Percentiles rank a stretch among this genome's conserved stretches.
Evolutionary conservation across 1,140 invertebrate species (phyloP).

Genomic region (Listronotus bonariensis): DNA sequence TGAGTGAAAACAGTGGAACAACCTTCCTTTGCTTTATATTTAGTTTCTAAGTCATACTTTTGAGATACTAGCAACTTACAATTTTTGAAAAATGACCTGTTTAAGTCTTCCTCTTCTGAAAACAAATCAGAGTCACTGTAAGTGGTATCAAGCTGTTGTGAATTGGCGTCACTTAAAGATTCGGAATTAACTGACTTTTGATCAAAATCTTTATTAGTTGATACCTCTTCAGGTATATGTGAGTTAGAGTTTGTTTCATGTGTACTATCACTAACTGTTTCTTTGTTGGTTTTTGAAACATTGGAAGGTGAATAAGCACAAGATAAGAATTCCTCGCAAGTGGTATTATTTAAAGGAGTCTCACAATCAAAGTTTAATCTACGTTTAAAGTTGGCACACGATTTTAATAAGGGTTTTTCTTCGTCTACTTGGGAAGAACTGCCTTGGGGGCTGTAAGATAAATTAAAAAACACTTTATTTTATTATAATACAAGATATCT

Average conservation of each 20-base stretch:
- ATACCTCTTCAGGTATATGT: too few species aligned
- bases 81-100: constrained; percentile 10
- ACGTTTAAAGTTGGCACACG: constrained; percentile 1
- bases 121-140: constrained; percentile 20
- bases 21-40: constrained; percentile 57
- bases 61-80: constrained; percentile 42
- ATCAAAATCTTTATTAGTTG: neutral
- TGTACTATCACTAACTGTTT: neutral
- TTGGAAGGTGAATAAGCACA: constrained; percentile 1
- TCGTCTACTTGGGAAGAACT: too few species aligned
- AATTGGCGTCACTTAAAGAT: neutral
- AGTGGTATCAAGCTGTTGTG: neutral
- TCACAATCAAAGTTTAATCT: constrained; percentile 14
- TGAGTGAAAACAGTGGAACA: constrained; percentile 50
- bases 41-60: constrained; percentile 55
- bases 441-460: neutral
- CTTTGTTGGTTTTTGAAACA: neutral
- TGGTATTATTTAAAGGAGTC: constrained; percentile 4
- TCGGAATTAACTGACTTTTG: neutral
- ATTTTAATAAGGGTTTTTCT: too few species aligned
- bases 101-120: constrained; percentile 10
- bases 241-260: neutral
- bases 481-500: too few species aligned
- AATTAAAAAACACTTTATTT: too few species aligned
- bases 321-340: neutral